phyloP scores from a whole-genome alignment of 2,888 invertebrate species.

The Acleris emargana region DNA sequence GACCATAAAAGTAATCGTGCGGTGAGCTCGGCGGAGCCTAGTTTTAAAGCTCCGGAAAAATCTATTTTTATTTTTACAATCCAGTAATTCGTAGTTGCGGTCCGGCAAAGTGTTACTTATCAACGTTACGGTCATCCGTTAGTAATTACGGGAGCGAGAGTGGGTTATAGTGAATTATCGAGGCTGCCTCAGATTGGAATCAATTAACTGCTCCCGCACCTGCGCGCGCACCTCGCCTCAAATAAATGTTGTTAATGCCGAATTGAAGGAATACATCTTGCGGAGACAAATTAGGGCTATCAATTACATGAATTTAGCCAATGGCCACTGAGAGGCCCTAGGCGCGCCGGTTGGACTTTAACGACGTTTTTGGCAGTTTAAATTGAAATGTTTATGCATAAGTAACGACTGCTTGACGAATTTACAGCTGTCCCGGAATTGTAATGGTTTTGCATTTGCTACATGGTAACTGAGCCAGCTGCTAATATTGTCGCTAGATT shows the following conservation, averaged over 20 bases:
- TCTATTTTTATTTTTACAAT: constrained; percentile 19
- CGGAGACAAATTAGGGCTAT: constrained; percentile 22
- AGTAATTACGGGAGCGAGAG: constrained; percentile 58
- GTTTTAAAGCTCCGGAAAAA: background rate
- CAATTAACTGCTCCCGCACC: constrained; percentile 75
- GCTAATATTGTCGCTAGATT: too few relatives aligned
- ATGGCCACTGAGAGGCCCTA: background rate
- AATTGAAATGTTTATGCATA: background rate
- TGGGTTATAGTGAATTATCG: constrained; percentile 69
- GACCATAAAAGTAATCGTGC: constrained; percentile 1
- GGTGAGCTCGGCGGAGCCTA: background rate
- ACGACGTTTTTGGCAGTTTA: background rate
- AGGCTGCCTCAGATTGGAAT: constrained; percentile 75
- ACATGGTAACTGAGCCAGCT: too few relatives aligned
- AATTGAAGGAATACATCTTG: constrained; percentile 23
- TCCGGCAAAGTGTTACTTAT: constrained; percentile 16
- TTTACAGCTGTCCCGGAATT: too few relatives aligned
- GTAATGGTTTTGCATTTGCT: too few relatives aligned
- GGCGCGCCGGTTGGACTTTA: background rate
- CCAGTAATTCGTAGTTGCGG: constrained; percentile 21
- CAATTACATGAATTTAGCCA: constrained; percentile 6
- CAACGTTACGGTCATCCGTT: constrained; percentile 55
- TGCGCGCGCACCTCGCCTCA: constrained; percentile 45
- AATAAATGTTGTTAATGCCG: constrained; percentile 26
- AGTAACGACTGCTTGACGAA: too few relatives aligned